phyloP scores from a whole-genome alignment of 1,140 invertebrate species.

The Stratiolaelaps scimitus region DNA sequence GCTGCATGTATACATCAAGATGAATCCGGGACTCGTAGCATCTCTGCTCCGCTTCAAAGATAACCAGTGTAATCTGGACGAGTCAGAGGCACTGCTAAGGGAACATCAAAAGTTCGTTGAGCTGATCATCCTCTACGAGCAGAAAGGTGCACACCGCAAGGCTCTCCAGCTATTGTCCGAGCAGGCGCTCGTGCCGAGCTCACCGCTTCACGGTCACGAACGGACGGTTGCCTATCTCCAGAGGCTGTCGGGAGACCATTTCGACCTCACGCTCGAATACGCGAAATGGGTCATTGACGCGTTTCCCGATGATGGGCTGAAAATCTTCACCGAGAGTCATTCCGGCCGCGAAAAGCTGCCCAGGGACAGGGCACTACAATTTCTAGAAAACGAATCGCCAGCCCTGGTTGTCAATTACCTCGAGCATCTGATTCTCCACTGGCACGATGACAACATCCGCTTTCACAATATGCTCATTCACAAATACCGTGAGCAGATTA shows the following conservation, averaged over 20 bases:
- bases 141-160: constrained; percentile 76
- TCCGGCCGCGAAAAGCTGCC: constrained; percentile 75
- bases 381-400: constrained; percentile 64
- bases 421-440: constrained; percentile 78
- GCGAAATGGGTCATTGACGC: constrained; percentile 77
- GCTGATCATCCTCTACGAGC: constrained; percentile 88
- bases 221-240: constrained; percentile 83
- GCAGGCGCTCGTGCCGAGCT: constrained; percentile 61
- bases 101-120: constrained; percentile 78
- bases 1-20: constrained; percentile 88
- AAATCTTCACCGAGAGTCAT: constrained; percentile 86
- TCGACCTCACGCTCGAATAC: constrained; percentile 85
- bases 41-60: constrained; percentile 66
- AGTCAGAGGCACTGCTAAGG: constrained; percentile 75
- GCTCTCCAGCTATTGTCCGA: constrained; percentile 74
- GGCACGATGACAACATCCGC: constrained; percentile 67
- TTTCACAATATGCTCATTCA: constrained; percentile 83
- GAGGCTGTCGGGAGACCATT: constrained; percentile 66
- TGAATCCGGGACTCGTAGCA: constrained; percentile 82
- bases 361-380: constrained; percentile 72
- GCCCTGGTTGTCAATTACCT: constrained; percentile 75
- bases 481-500: constrained; percentile 60
- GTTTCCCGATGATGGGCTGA: constrained; percentile 74
- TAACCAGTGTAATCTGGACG: constrained; percentile 86
- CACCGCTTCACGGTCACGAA: constrained; percentile 62